Conservation (phyloP, 2,888 invertebrate species). For the Tanaodytes sp. region DNA sequence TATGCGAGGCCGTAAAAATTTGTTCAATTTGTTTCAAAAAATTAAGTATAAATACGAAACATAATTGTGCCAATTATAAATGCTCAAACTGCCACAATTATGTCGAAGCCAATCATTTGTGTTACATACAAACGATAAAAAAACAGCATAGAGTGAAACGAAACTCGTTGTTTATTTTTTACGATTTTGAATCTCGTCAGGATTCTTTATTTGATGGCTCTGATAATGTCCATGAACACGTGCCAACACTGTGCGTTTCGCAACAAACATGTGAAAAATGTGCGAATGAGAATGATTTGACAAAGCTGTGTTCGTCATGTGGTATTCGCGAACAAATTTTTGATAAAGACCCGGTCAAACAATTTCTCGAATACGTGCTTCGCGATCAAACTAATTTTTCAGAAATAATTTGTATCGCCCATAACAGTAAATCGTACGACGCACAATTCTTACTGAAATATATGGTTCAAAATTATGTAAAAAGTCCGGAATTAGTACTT, state of each 20-base stretch:
- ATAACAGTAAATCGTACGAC: conserved; percentile 7
- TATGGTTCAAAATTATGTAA: conserved; percentile 2
- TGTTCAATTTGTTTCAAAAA: not conserved
- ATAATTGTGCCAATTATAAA: not conserved
- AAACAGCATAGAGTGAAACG: not conserved
- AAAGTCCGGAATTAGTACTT: conserved; percentile 50
- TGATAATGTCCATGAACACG: conserved; percentile 5
- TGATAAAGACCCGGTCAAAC: conserved; percentile 11
- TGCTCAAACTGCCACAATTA: not conserved
- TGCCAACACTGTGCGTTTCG: conserved; percentile 8
- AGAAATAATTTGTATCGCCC: conserved; percentile 38
- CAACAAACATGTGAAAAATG: conserved; percentile 64
- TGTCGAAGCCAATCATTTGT: conserved; percentile 6
- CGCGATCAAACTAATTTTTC: not conserved
- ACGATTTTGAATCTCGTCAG: conserved; percentile 18
- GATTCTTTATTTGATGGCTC: not conserved
- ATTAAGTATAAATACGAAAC: not conserved
- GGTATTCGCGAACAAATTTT: conserved; percentile 32
- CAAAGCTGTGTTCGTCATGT: not conserved
- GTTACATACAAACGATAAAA: conserved; percentile 4
- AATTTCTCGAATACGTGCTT: conserved; percentile 32
- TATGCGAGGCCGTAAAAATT: not conserved
- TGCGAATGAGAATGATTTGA: conserved; percentile 4
- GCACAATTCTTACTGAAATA: conserved; percentile 5
- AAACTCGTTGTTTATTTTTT: conserved; percentile 11